Base-by-base conservation (phyloP, 2,888 invertebrate species). In the Seladonia tumulorum region DNA sequence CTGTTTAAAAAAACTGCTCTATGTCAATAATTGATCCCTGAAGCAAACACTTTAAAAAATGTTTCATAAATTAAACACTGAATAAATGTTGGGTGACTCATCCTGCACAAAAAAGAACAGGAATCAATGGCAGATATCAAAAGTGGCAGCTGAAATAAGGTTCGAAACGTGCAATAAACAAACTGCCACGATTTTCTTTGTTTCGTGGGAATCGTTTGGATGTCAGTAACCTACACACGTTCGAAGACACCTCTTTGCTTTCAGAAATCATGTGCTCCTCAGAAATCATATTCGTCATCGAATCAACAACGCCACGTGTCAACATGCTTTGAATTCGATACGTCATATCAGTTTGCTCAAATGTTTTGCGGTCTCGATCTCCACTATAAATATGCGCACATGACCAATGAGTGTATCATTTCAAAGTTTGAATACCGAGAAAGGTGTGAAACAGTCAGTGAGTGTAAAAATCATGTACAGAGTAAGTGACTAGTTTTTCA, bases 381-480 rank as follows among this genome's bases (percentile, higher is more conserved):
- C 22, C 12, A 16, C 22, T 87, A 87, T 87, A 87, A 87, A 85
- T 85, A 77, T 66, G n/a, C 68, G 70, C n/a, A 47, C n/a, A 16
- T 42, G 71, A 29, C 49, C 47, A 57, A 22, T 39, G 42, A 76
- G 78, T 72, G 78, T 82, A 75, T 35, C 85, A 82, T 70, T 82
- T 60, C 39, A 47, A 53, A 57, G 75, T 42, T 49, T 53, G 49
- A 74, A 79, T 66, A 25, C 42, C 22, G 22, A 39, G 42, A 18
- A 75, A 57, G 16, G 63, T 35, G 66, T 78, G 16, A 7, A 29
- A 35, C 39, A 47, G 22, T 57, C 47, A 5, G n/a, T 22, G 47
- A 63, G 79, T 66, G 68, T 45, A 14, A 14, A 7, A 53, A 86
- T 57, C 71, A 87, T 86, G 87, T 45, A 22, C 22, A 63, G 25